Evolutionary conservation across 2,797 vertebrate genomes (phyloP), one percentile per base, ranked within the genome.

Genomic region (Sebastiscus tertius): DNA sequence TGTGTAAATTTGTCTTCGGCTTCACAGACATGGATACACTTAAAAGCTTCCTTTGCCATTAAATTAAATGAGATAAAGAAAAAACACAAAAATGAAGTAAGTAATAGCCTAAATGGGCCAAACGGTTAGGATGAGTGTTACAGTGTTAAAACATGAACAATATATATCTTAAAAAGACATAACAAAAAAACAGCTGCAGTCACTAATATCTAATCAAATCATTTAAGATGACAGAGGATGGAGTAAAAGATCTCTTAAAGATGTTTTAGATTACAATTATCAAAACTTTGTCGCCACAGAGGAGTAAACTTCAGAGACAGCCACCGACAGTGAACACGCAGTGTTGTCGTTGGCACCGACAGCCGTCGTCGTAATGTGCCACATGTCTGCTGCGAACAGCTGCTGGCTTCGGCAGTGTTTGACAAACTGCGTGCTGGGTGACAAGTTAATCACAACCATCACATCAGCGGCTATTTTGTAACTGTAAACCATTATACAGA

Each of bases 301-400:
- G 63, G 18, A 52, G 60, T 46, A 16, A 2, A 55, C 66, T 63
- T 74, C 36, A 69, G 12, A 34, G 63, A 24, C 60, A 54, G 59
- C 1, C 54, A 2, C n/a, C 33, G 64, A 74, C 66, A 62, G 29
- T 73, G 55, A 79, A 34, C 42, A 63, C 1, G 18, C 42, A 42
- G 16, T 14, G 31, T n/a, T 65, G 73, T 75, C 20, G 39, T 62
- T 66, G 79, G 75, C 82, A 74, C 70, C 73, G 49, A 5, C 80
- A 69, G 70, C 18, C 5, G 76, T 71, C 72, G 27, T 22, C 18
- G 11, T 73, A 71, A 88, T 64, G 79, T 84, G 79, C 39, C 62
- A 88, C 81, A 86, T 88, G 84, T 75, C 77, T 59, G 71, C 72
- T 72, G 60, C 60, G 81, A 91, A 83, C 90, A 92, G 91, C 89